A percentile compares a stretch with the other conserved stretches of the same genome.
Evolutionary conservation across 2,888 invertebrate species (phyloP).

Genomic region (Marronus borbonicus): DNA sequence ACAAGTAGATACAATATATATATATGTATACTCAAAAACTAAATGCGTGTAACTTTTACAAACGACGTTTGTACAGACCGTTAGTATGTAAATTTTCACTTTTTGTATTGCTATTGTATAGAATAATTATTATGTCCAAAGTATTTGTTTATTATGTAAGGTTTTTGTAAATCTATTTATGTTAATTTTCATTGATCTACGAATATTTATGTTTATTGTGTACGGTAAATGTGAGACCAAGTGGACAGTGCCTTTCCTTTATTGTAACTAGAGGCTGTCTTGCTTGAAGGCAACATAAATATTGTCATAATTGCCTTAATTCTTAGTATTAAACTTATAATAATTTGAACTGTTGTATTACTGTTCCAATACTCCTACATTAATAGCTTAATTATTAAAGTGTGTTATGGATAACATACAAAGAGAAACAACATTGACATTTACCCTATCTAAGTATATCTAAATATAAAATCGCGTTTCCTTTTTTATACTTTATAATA

Average conservation of each 20-base stretch:
- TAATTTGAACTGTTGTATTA: conserved; percentile 53
- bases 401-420: conserved; percentile 35
- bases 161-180: conserved; percentile 47
- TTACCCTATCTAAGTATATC: conserved; percentile 26
- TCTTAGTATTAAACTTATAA: conserved; percentile 56
- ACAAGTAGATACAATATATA: background rate
- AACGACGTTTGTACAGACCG: conserved; percentile 12
- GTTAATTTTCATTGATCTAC: conserved; percentile 45
- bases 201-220: conserved; percentile 45
- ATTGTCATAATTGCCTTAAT: conserved; percentile 57
- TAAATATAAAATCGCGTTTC: conserved; percentile 41
- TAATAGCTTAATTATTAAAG: conserved; percentile 32
- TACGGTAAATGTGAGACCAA: conserved; percentile 53
- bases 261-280: conserved; percentile 54
- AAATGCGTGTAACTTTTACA: background rate
- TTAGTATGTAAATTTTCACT: conserved; percentile 10
- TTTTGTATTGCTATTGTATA: conserved; percentile 39
- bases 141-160: conserved; percentile 53
- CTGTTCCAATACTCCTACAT: conserved; percentile 44
- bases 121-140: conserved; percentile 50
- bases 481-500: conserved; percentile 45
- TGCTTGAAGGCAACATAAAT: conserved; percentile 56
- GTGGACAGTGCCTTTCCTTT: conserved; percentile 57
- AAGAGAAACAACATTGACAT: conserved; percentile 23
- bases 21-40: background rate